Evolutionary conservation across 2,888 invertebrate species (phyloP).

Genomic region (Oasisia sp.): DNA sequence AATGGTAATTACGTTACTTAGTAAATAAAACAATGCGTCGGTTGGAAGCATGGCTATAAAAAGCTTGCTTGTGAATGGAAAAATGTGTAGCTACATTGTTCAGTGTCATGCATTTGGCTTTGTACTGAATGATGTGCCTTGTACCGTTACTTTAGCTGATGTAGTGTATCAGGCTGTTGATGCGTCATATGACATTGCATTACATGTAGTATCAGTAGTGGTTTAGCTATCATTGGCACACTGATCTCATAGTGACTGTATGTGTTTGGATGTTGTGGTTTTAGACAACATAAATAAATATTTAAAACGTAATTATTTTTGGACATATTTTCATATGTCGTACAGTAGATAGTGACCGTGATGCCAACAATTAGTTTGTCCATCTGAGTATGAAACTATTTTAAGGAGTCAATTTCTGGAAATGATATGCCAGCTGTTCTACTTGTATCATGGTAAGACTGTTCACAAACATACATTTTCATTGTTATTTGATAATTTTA

Average conservation of each 20-base stretch:
- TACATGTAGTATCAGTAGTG: not conserved
- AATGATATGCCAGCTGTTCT: not conserved
- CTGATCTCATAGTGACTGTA: not conserved
- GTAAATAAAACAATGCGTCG: constrained; percentile 13
- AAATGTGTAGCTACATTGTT: not conserved
- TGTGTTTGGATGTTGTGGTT: too few relatives aligned
- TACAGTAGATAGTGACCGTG: too few relatives aligned
- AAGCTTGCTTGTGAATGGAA: not conserved
- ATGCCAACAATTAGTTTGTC: too few relatives aligned
- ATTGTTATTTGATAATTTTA: not conserved
- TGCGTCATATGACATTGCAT: not conserved
- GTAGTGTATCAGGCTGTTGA: not conserved
- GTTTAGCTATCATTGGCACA: not conserved
- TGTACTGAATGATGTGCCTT: not conserved
- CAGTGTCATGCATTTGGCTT: not conserved
- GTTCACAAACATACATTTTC: not conserved
- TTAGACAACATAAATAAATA: too few relatives aligned
- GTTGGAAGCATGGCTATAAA: constrained; percentile 18
- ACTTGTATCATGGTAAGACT: not conserved
- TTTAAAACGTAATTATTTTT: too few relatives aligned
- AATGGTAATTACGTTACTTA: constrained; percentile 14
- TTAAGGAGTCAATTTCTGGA: not conserved
- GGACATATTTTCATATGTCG: too few relatives aligned
- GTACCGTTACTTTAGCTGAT: not conserved
- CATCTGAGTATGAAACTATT: too few relatives aligned